Percentiles rank a stretch among this genome's conserved stretches.
Conservation (phyloP, 2,888 invertebrate genomes). For the Sepiola atlantica region DNA sequence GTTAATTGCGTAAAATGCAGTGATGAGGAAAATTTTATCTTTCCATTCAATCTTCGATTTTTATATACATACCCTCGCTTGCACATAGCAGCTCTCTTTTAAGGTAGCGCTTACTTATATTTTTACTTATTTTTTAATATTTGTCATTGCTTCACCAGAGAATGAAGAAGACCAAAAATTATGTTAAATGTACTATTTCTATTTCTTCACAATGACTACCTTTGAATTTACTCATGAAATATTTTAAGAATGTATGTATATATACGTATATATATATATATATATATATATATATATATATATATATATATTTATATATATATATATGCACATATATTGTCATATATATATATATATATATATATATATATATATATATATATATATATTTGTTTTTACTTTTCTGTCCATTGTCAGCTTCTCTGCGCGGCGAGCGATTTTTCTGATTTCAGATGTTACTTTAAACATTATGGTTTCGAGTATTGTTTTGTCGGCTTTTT, state of each 20-base stretch:
- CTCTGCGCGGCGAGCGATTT: too few relatives aligned
- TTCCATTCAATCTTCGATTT: slow-evolving; percentile 4
- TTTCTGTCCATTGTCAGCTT: too few relatives aligned
- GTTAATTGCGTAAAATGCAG: neutral
- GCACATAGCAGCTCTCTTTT: neutral
- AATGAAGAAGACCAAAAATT: neutral
- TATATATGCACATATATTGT: too few relatives aligned
- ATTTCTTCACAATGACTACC: neutral
- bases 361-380: too few relatives aligned
- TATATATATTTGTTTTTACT: too few relatives aligned
- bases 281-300: neutral
- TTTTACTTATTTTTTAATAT: neutral
- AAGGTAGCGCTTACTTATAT: neutral
- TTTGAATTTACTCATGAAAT: neutral
- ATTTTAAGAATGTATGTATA: neutral
- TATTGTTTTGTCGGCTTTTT: too few relatives aligned
- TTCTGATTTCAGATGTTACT: too few relatives aligned
- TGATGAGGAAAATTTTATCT: slow-evolving; percentile 1
- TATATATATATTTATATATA: too few relatives aligned
- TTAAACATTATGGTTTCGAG: too few relatives aligned
- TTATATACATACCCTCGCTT: neutral
- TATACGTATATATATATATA: neutral
- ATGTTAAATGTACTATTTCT: neutral
- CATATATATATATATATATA: too few relatives aligned
- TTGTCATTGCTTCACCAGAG: neutral